A percentile compares a stretch with the other conserved stretches of the same genome.
These are phyloP conservation scores for Muscicapa comitata DNA, from an alignment of 2,797 vertebrate genomes.

Conservation along the genomic window DNA sequence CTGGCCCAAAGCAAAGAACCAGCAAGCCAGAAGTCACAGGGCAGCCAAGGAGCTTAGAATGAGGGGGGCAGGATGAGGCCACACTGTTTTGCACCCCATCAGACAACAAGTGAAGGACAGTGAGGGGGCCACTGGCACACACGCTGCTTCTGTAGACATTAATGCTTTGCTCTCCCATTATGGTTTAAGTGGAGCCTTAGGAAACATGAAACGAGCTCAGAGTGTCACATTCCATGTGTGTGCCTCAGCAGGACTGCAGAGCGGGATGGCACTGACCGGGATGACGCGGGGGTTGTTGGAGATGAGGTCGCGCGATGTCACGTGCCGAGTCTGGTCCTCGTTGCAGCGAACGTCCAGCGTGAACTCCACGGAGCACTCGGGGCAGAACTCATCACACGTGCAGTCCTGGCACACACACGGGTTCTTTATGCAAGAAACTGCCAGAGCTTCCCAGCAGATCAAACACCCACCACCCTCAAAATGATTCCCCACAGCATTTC, in stretches of 20 bases:
- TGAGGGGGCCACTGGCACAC: neutral
- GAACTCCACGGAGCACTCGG: conserved; percentile 95
- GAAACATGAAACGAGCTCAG: fast-evolving
- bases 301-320: conserved; percentile 92
- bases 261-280: conserved; percentile 76
- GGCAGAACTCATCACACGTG: conserved; percentile 95
- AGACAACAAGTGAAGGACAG: neutral
- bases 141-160: neutral
- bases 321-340: conserved; percentile 94
- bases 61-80: neutral
- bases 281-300: conserved; percentile 95
- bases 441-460: neutral
- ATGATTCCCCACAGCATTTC: fast-evolving
- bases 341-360: conserved; percentile 92
- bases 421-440: fast-evolving
- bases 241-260: fast-evolving
- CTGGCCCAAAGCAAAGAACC: neutral
- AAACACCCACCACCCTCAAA: neutral
- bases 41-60: neutral
- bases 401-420: conserved; percentile 82
- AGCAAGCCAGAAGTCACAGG: neutral
- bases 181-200: fast-evolving
- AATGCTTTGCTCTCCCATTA: neutral
- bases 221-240: fast-evolving
- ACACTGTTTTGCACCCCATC: neutral